Evolutionary conservation across 2,888 invertebrate species (phyloP).

Genomic region (Drosophila kuntzei): DNA sequence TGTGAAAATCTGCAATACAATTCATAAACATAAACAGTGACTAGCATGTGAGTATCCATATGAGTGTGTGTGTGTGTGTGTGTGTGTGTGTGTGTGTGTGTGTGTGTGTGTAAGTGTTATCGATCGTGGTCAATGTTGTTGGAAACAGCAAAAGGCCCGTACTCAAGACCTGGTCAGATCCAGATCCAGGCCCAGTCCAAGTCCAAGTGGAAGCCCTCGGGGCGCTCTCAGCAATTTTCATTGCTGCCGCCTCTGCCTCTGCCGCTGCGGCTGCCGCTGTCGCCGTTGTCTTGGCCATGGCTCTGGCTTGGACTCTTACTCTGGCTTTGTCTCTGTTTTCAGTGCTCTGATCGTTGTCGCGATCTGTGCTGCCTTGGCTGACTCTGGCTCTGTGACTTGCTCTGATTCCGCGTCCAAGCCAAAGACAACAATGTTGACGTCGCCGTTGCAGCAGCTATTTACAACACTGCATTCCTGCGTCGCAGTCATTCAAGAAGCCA

Average conservation of each 20-base stretch:
- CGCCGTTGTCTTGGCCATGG: constrained; percentile 44
- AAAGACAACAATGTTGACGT: constrained; percentile 70
- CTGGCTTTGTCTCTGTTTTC: constrained; percentile 25
- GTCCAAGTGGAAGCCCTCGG: constrained; percentile 77
- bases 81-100: constrained; percentile 17
- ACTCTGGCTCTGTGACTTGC: constrained; percentile 53
- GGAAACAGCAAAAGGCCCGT: constrained; percentile 61
- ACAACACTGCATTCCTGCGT: constrained; percentile 77
- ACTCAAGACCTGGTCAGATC: constrained; percentile 58
- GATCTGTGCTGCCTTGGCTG: constrained; percentile 61
- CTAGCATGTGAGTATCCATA: constrained; percentile 17
- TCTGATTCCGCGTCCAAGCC: constrained; percentile 67
- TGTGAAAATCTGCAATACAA: constrained; percentile 64
- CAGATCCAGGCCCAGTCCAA: constrained; percentile 68
- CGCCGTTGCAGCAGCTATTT: constrained; percentile 62
- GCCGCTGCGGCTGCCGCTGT: constrained; percentile 17
- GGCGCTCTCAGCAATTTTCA: constrained; percentile 84
- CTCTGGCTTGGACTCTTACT: constrained; percentile 33
- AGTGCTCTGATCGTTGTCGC: constrained; percentile 73
- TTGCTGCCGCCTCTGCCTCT: constrained; percentile 59
- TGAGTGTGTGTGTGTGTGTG: constrained; percentile 11
- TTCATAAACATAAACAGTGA: constrained; percentile 70
- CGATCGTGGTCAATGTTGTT: constrained; percentile 76
- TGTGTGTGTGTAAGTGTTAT: constrained; percentile 60
- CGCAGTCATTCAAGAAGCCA: constrained; percentile 76